phyloP scores from a whole-genome alignment of 2,888 invertebrate species.

The Bugula neritina region DNA sequence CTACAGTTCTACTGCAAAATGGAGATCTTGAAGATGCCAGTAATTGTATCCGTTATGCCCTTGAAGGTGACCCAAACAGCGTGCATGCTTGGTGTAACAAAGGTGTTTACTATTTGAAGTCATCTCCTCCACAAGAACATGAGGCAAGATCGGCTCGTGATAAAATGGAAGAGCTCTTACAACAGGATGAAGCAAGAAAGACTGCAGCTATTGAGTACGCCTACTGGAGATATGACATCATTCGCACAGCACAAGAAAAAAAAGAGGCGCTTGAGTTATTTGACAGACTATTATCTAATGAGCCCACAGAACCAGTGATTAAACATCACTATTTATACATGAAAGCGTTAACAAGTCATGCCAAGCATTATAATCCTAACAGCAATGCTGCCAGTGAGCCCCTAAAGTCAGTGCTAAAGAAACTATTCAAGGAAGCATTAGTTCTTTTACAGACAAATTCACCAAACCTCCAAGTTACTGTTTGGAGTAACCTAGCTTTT shows the following conservation, averaged over 20 bases:
- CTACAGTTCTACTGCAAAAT: not conserved
- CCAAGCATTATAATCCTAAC: too few relatives aligned
- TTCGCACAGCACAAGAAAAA: not conserved
- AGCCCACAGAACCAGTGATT: not conserved
- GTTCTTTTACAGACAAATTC: too few relatives aligned
- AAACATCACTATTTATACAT: not conserved
- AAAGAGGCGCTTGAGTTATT: not conserved
- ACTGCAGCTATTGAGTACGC: not conserved
- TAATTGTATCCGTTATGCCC: not conserved
- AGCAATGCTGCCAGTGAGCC: too few relatives aligned
- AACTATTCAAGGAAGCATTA: too few relatives aligned
- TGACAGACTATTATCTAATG: not conserved
- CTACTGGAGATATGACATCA: not conserved
- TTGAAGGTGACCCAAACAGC: not conserved
- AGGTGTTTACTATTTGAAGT: not conserved
- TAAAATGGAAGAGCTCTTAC: not conserved
- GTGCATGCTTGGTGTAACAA: not conserved
- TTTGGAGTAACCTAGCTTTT: too few relatives aligned
- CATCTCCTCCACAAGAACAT: not conserved
- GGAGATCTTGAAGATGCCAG: not conserved
- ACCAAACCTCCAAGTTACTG: too few relatives aligned
- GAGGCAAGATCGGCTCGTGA: not conserved
- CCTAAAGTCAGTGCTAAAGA: too few relatives aligned
- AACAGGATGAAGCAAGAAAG: not conserved
- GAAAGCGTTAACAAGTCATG: not conserved